Base-by-base conservation (phyloP, 2,888 invertebrate genomes). In the Zootermopsis nevadensis region DNA sequence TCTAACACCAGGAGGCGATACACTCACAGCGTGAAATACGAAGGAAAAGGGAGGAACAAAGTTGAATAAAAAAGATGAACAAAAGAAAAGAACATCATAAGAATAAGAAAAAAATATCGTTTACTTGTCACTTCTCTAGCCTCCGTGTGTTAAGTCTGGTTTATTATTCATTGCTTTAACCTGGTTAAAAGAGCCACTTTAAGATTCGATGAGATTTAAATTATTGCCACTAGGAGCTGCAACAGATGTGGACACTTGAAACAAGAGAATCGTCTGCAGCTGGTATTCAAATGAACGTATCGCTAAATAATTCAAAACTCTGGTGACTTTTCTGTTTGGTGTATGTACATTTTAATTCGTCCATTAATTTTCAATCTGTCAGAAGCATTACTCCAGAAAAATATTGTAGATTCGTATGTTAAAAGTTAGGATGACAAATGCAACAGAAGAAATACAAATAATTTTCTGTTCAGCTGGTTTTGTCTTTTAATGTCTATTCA, bases 1-100 rank as follows among this genome's bases (percentile, higher is more conserved):
- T 80, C 82, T 80, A 84, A 84, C 84, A 84, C 84, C 84, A 80
- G 84, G 84, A 84, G 84, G 82, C 84, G 84, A 84, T 82, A 82
- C 82, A 33, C 31, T 42, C 84, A 24, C 84, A 82, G 84, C 84
- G 80, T 67, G 82, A 66, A 53, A 35, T 33, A 24, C 31, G 19
- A 7, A 72, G 55, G 74, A 53, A 53, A 35, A 53, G 22, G 55
- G 27, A 69, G 31, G 55, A 35, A 27, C 66, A 66, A 38, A 66
- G 67, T 30, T 19, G 4, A 79, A 79, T 35, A 66, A 48, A 48
- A 30, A 55, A 48, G 53, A 77, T 24, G 31, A 22, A 55, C 60
- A 66, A 80, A 33, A 80, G 66, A 66, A 77, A 77, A 77, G 48
- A 77, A 77, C 42, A 77, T 48, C 30, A 4, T 22, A 77, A 77